phyloP scores from a whole-genome alignment of 2,113 vertebrate species.

The Pluvialis apricaria region DNA sequence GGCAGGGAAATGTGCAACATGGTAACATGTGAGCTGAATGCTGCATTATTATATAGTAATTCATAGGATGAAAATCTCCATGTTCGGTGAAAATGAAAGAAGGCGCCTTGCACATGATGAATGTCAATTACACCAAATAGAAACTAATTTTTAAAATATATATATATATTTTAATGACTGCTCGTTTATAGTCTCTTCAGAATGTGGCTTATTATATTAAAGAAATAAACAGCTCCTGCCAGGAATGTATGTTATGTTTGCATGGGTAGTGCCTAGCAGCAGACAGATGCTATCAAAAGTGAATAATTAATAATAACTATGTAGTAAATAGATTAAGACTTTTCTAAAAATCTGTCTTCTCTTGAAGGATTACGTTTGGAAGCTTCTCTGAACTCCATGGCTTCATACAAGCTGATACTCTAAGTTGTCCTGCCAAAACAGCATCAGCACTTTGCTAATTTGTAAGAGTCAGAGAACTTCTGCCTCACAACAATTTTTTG shows the following conservation, averaged over 20 bases:
- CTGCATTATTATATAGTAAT: neutral
- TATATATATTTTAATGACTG: neutral
- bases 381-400: neutral
- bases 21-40: neutral
- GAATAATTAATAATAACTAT: neutral
- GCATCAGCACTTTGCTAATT: neutral
- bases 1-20: neutral
- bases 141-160: neutral
- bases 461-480: neutral
- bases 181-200: neutral
- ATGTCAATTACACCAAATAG: neutral
- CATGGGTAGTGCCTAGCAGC: neutral
- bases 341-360: neutral
- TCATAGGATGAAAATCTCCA: neutral
- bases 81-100: neutral
- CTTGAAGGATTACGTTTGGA: neutral
- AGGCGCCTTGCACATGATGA: accelerated
- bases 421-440: neutral
- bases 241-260: neutral
- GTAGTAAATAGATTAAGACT: neutral
- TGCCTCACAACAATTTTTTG: neutral
- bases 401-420: neutral
- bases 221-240: neutral
- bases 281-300: neutral
- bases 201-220: neutral